Conservation (phyloP, 2,888 invertebrate genomes). For the Apodemia hepburni region DNA sequence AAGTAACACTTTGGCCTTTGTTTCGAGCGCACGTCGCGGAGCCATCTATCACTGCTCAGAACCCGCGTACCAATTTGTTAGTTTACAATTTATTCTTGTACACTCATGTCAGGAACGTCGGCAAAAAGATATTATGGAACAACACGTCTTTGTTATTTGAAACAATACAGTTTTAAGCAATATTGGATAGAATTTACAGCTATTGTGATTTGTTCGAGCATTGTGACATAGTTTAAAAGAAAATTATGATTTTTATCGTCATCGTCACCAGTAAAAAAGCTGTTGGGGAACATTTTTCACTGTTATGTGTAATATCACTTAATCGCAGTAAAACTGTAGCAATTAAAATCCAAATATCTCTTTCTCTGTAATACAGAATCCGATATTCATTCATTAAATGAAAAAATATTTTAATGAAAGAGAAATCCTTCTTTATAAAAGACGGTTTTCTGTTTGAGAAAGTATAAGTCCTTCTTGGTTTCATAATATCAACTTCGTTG, state of each 20-base stretch:
- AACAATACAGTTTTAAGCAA: conserved; percentile 1
- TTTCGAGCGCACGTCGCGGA: conserved; percentile 57
- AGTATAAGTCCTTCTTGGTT: too few relatives aligned
- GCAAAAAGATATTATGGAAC: conserved; percentile 40
- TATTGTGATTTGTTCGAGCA: background rate
- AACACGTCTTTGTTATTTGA: conserved; percentile 31
- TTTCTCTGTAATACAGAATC: too few relatives aligned
- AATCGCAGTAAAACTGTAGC: too few relatives aligned
- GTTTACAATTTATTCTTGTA: conserved; percentile 51
- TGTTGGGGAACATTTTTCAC: too few relatives aligned
- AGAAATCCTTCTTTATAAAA: too few relatives aligned
- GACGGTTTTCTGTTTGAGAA: too few relatives aligned
- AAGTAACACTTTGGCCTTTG: conserved; percentile 69
- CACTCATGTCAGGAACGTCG: conserved; percentile 32
- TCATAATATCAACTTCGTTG: too few relatives aligned
- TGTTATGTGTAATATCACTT: too few relatives aligned
- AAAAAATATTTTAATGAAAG: too few relatives aligned
- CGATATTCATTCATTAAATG: too few relatives aligned
- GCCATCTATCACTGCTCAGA: conserved; percentile 66
- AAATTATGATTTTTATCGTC: background rate
- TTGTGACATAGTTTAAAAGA: background rate
- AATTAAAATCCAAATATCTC: too few relatives aligned
- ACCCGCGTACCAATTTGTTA: conserved; percentile 61
- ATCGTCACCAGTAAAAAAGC: background rate
- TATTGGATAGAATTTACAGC: background rate